Conservation (phyloP, 2,113 vertebrate species). For the Formicarius rufipectus region DNA sequence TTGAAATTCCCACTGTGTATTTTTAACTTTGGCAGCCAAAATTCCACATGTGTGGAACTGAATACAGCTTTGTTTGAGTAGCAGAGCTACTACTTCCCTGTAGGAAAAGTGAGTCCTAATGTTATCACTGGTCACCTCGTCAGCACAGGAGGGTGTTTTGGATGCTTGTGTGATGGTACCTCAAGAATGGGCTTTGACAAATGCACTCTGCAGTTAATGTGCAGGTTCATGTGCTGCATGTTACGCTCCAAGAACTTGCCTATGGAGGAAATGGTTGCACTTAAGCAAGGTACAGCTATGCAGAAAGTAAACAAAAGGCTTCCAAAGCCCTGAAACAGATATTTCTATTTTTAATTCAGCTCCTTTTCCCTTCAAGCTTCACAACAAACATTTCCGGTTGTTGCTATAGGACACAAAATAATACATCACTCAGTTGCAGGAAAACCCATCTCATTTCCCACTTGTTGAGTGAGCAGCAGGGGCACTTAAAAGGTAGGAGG, state of each 20-base stretch:
- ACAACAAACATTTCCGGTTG: background rate
- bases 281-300: background rate
- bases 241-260: background rate
- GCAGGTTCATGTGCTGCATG: background rate
- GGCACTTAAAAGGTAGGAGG: background rate
- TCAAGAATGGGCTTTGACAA: background rate
- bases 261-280: background rate
- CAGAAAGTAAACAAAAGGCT: background rate
- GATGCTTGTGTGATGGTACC: background rate
- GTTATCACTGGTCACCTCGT: background rate
- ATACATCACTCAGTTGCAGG: background rate
- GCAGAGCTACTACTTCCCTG: background rate
- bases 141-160: background rate
- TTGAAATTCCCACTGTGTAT: background rate
- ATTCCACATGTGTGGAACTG: background rate
- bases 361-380: background rate
- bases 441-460: background rate
- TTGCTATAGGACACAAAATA: background rate
- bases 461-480: background rate
- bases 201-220: background rate
- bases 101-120: background rate
- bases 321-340: background rate
- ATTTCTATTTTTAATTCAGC: background rate
- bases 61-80: background rate
- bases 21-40: background rate